Conservation (phyloP, 1,140 invertebrate species). For the Andrena cerasifolii region DNA sequence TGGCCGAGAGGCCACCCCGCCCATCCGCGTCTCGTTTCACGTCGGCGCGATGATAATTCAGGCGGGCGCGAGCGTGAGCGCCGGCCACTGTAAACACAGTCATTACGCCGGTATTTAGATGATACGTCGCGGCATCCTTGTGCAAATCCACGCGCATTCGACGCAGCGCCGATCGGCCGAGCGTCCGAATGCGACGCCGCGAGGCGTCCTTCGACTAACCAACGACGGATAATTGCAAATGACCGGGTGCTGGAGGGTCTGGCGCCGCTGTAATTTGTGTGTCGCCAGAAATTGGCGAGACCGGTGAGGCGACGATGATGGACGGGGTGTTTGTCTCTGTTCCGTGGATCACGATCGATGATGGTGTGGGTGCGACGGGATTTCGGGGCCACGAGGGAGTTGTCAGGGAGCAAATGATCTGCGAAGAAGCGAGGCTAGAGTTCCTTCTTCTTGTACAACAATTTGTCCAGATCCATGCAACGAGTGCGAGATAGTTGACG, state of each 20-base stretch:
- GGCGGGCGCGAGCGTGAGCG: conserved; percentile 27
- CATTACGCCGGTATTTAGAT: conserved; percentile 53
- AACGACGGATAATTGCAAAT: background rate
- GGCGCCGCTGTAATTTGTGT: background rate
- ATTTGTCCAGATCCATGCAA: no score
- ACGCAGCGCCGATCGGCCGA: conserved; percentile 35
- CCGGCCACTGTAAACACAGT: conserved; percentile 58
- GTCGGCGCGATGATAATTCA: conserved; percentile 58
- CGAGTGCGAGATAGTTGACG: background rate
- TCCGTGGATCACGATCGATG: background rate
- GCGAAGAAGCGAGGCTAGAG: no score
- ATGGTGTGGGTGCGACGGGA: background rate
- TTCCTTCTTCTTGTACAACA: no score
- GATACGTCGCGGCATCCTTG: conserved; percentile 18
- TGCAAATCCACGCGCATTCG: conserved; percentile 48
- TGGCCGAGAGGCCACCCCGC: conserved; percentile 44
- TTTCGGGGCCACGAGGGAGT: background rate
- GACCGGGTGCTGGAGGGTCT: background rate
- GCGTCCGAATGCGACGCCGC: background rate
- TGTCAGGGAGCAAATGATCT: no score
- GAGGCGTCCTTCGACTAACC: background rate
- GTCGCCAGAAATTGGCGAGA: background rate
- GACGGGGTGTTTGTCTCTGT: background rate
- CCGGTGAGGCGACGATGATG: background rate
- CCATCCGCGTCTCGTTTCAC: conserved; percentile 54